Evolutionary conservation across 1,140 invertebrate species (phyloP), one percentile per base, ranked within the genome.

Genomic region (Aradophagus sp.): DNA sequence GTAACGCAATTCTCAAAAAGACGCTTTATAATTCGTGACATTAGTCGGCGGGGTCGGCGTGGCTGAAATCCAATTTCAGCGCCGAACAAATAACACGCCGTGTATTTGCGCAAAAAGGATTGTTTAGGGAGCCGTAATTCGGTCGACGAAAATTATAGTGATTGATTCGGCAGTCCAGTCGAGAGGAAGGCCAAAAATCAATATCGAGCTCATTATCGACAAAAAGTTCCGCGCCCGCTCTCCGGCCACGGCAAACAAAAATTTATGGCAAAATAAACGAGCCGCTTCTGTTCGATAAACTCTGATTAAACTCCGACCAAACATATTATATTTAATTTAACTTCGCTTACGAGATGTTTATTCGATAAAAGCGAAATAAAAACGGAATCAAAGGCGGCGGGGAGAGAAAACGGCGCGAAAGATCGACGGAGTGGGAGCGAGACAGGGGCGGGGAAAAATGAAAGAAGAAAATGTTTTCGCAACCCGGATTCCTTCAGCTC

Each of bases 181-280:
- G 1, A 27, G n/a, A 20, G 16, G 14, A 29, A 15, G 19, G 1
- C 26, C 31, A 34, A 52, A 44, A 45, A 44, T 63, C 48, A 53
- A 63, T 63, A 63, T 34, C 34, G 7, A 36, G 32, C 59, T 45
- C 59, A 55, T 65, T 55, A 55, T 42, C 48, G 10, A 14, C 38
- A 62, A 61, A 38, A 50, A 47, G 31, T 42, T 59, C n/a, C n/a
- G n/a, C n/a, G n/a, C 19, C 6, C 5, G 29, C 35, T 17, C 15
- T 8, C 13, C 27, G 16, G 10, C 13, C 8, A 13, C 6, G n/a
- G n/a, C n/a, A n/a, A n/a, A n/a, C n/a, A n/a, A n/a, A n/a, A n/a
- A n/a, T n/a, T n/a, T n/a, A n/a, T n/a, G n/a, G 1, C 12, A 12
- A 17, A 19, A 53, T 31, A 39, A n/a, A n/a, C n/a, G n/a, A n/a